phyloP scores from a whole-genome alignment of 2,113 vertebrate genomes.

The Poeciliopsis prolifica region DNA sequence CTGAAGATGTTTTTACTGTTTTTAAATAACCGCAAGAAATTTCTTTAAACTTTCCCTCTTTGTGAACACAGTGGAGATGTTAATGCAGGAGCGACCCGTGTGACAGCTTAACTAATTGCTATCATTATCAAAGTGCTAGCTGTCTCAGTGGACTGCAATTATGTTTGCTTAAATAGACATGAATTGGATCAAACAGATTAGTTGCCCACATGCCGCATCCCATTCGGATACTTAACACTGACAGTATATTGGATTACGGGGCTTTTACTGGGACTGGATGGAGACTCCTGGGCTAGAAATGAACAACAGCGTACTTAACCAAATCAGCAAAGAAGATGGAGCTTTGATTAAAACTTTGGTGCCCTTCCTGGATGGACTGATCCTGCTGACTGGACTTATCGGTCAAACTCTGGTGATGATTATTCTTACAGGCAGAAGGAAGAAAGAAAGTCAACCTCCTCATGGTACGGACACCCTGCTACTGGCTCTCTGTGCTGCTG shows the following conservation, averaged over 20 bases:
- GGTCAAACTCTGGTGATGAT: slow-evolving; percentile 78
- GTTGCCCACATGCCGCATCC: slow-evolving; percentile 6
- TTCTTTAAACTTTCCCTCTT: neutral
- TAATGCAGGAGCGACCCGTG: slow-evolving; percentile 19
- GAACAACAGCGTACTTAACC: slow-evolving; percentile 37
- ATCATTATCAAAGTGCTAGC: slow-evolving; percentile 24
- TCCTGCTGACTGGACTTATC: slow-evolving; percentile 73
- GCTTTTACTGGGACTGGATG: slow-evolving; percentile 26
- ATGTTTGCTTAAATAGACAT: slow-evolving; percentile 32
- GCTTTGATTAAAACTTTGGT: slow-evolving; percentile 56
- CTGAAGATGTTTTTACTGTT: neutral
- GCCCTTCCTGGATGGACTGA: slow-evolving; percentile 73
- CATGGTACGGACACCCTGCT: slow-evolving; percentile 79
- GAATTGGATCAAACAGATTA: slow-evolving; percentile 31
- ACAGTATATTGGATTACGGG: slow-evolving; percentile 28
- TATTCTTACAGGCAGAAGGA: slow-evolving; percentile 69
- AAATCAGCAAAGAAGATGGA: neutral
- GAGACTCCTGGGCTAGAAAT: slow-evolving; percentile 33
- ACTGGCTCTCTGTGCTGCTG: slow-evolving; percentile 75
- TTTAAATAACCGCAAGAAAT: neutral
- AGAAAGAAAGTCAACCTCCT: slow-evolving; percentile 37
- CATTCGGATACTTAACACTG: slow-evolving; percentile 27
- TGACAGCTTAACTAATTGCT: slow-evolving; percentile 34
- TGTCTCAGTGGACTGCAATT: slow-evolving; percentile 31
- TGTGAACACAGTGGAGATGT: slow-evolving; percentile 13